These are phyloP conservation scores for Lysiphlebus fabarum DNA, from an alignment of 1,140 invertebrate species.

Conservation along the genomic window DNA sequence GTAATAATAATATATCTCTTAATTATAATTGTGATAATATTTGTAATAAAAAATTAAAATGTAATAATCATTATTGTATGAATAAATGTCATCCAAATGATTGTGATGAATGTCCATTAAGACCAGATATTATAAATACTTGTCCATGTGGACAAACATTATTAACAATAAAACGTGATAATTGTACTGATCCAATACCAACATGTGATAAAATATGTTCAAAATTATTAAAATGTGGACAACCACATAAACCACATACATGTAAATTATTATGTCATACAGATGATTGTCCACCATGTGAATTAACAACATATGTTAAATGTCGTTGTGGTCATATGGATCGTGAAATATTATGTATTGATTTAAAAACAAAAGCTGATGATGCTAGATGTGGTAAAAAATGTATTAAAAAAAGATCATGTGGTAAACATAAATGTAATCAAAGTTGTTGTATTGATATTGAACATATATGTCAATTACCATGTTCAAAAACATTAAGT, in stretches of 20 bases:
- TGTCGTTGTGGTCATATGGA: slow-evolving; percentile 91
- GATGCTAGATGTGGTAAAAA: slow-evolving; percentile 80
- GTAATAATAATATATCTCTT: slow-evolving; percentile 42
- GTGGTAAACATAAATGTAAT: slow-evolving; percentile 87
- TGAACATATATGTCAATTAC: slow-evolving; percentile 80
- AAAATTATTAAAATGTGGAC: slow-evolving; percentile 79
- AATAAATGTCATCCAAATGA: slow-evolving; percentile 68
- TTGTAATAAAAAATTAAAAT: slow-evolving; percentile 68
- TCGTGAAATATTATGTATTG: slow-evolving; percentile 75
- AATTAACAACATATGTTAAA: slow-evolving; percentile 69
- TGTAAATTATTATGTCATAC: slow-evolving; percentile 77
- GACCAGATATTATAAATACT: slow-evolving; percentile 63
- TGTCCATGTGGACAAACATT: slow-evolving; percentile 83
- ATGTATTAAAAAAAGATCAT: slow-evolving; percentile 83
- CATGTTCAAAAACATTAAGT: slow-evolving; percentile 75
- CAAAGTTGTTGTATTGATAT: slow-evolving; percentile 80
- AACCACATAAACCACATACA: slow-evolving; percentile 67
- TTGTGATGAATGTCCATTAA: slow-evolving; percentile 63
- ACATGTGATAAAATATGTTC: slow-evolving; percentile 79
- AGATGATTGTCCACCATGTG: slow-evolving; percentile 80
- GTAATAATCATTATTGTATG: slow-evolving; percentile 75
- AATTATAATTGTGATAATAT: slow-evolving; percentile 55
- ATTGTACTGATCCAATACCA: slow-evolving; percentile 83
- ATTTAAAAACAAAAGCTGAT: slow-evolving; percentile 66
- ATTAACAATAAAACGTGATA: slow-evolving; percentile 55